phyloP scores from a whole-genome alignment of 2,113 vertebrate species.

The Ascaphus truei region DNA sequence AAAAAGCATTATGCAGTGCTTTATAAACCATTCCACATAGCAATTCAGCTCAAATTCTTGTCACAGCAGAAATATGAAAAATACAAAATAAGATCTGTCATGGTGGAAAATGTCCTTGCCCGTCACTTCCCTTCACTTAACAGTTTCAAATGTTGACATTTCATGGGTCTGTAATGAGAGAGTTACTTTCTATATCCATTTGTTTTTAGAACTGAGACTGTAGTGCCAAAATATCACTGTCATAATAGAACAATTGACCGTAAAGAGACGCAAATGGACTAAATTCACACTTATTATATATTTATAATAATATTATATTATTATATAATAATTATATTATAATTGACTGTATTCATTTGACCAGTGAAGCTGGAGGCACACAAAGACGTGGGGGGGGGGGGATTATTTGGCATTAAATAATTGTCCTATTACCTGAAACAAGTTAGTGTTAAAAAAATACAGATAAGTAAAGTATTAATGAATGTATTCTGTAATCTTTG shows the following conservation, averaged over 20 bases:
- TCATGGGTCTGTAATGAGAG: constrained; percentile 1
- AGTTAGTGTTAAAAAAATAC: too few relatives aligned
- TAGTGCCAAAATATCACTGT: not conserved
- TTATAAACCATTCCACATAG: constrained; percentile 44
- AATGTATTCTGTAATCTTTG: too few relatives aligned
- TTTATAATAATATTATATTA: too few relatives aligned
- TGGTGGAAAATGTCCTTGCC: constrained; percentile 36
- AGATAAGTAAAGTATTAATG: too few relatives aligned
- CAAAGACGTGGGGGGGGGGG: too few relatives aligned
- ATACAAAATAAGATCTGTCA: constrained; percentile 44
- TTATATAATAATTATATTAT: too few relatives aligned
- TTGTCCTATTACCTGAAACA: too few relatives aligned
- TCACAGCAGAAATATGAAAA: constrained; percentile 45
- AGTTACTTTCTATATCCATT: constrained; percentile 20
- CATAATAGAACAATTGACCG: constrained; percentile 2
- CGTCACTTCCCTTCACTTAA: constrained; percentile 34
- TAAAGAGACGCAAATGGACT: not conserved
- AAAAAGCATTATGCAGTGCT: constrained; percentile 36
- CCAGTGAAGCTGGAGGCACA: too few relatives aligned
- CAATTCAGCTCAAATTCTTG: constrained; percentile 40
- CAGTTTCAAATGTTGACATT: constrained; percentile 7
- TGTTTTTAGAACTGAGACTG: constrained; percentile 26
- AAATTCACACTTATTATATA: not conserved
- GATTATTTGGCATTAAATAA: too few relatives aligned
- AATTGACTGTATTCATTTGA: too few relatives aligned